Evolutionary conservation across 1,140 invertebrate genomes (phyloP), one percentile per base, ranked within the genome.

Genomic region (Lucilia sericata): DNA sequence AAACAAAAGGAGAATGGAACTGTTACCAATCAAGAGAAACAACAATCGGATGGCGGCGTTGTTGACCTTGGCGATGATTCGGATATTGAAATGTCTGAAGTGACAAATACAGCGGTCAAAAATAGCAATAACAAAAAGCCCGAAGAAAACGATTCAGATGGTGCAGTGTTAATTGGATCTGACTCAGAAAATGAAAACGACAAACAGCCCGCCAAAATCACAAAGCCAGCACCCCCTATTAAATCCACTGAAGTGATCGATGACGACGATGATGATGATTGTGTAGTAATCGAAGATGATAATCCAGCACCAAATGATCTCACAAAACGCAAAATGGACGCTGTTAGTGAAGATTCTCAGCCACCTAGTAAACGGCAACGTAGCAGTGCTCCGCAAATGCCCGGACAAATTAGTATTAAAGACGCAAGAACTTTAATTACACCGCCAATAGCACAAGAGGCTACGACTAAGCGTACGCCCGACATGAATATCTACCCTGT

Each of bases 211-310:
- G n/a, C 65, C 17, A 82, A 85, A 82, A 49, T 21, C 51, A 70
- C 60, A 47, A 84, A n/a, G n/a, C 49, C 74, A 47, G 49, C 51
- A 25, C 34, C 21, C 17, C 14, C 47, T 7, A 49, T 8, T n/a
- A 13, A 51, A 36, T 49, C 83, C 4, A 19, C 74, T 36, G 47
- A 51, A 84, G 70, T 84, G 9, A 60, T 82, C 30, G 89, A 91
- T 17, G 91, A 91, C 81, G 90, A 91, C 78, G 91, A 91, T 84
- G 93, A 94, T 87, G 92, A 94, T 86, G 93, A 93, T 82, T 93
- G 94, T 86, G 92, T 93, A 65, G 92, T 93, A 21, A 93, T 94
- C 85, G 93, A 92, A 65, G 94, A 94, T 86, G 95, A 95, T 85
- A 88, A 87, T 84, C 83, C 83, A 75, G 94, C 94, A 9, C 74